These are phyloP conservation scores for Leptopilina myrica DNA, from an alignment of 2,888 invertebrate species.

Conservation along the genomic window DNA sequence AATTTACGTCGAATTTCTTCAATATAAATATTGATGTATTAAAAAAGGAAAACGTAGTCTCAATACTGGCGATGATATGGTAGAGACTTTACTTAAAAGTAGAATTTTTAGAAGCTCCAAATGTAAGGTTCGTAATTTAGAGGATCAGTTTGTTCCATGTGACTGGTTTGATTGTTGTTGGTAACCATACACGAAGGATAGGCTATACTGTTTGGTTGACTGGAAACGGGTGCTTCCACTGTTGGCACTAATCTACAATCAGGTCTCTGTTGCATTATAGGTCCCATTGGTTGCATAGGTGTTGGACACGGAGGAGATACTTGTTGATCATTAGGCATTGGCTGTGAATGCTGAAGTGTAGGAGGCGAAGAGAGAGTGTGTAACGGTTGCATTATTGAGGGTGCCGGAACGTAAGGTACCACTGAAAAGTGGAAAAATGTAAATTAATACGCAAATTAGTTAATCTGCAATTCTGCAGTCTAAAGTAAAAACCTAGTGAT, in stretches of 20 bases:
- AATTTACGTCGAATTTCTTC: too few species aligned
- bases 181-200: constrained; percentile 73
- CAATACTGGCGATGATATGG: constrained; percentile 20
- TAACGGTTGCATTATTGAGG: constrained; percentile 66
- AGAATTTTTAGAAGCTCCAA: constrained; percentile 70
- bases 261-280: constrained; percentile 70
- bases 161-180: constrained; percentile 63
- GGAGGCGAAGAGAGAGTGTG: constrained; percentile 61
- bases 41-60: constrained; percentile 25
- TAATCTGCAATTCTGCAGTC: too few species aligned
- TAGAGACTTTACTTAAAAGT: constrained; percentile 3
- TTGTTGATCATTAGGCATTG: constrained; percentile 46
- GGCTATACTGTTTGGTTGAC: constrained; percentile 62
- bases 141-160: constrained; percentile 72
- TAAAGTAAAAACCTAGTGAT: too few species aligned
- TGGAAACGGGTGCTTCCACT: constrained; percentile 57
- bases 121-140: constrained; percentile 75
- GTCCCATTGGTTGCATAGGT: constrained; percentile 66
- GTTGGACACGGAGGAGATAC: constrained; percentile 47
- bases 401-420: constrained; percentile 64
- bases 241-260: constrained; percentile 70
- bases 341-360: constrained; percentile 43
- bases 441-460: not conserved
- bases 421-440: constrained; percentile 51
- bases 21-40: not conserved